Conservation (phyloP, 2,888 invertebrate species). For the Smittia aterrima region DNA sequence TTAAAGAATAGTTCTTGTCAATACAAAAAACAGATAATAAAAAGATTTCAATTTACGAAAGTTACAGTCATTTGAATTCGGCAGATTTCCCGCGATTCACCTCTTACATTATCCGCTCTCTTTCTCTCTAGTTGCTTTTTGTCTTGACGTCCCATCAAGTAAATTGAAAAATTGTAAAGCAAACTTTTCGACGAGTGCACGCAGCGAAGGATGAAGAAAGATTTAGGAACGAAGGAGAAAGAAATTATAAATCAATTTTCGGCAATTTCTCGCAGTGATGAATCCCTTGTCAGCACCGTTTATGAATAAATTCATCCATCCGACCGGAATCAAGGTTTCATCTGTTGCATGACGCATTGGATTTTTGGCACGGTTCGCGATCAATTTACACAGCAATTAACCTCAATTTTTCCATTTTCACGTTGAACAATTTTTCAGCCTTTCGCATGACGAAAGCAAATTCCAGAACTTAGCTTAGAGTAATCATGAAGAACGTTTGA, state of each 20-base stretch:
- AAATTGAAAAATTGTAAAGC: constrained; percentile 23
- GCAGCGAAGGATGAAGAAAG: not conserved
- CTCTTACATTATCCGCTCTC: not conserved
- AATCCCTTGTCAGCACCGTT: not conserved
- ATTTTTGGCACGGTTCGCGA: not conserved
- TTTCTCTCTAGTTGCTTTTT: not conserved
- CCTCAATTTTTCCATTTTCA: not conserved
- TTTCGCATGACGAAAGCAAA: constrained; percentile 34
- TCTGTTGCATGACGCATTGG: constrained; percentile 27
- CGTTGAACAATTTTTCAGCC: not conserved
- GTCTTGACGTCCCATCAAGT: not conserved
- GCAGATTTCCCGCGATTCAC: no score
- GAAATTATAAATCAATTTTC: constrained; percentile 22
- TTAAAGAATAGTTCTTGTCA: no score
- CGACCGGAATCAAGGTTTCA: constrained; percentile 1
- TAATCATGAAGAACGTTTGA: constrained; percentile 28
- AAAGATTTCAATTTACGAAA: no score
- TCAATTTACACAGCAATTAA: constrained; percentile 17
- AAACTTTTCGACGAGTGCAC: not conserved
- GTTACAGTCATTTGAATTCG: no score
- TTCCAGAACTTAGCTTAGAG: not conserved
- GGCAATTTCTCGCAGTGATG: not conserved
- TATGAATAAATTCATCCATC: not conserved
- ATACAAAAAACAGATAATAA: no score
- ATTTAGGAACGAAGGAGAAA: not conserved